Evolutionary conservation across 2,113 vertebrate genomes (phyloP), one percentile per base, ranked within the genome.

Genomic region (Sorex araneus): DNA sequence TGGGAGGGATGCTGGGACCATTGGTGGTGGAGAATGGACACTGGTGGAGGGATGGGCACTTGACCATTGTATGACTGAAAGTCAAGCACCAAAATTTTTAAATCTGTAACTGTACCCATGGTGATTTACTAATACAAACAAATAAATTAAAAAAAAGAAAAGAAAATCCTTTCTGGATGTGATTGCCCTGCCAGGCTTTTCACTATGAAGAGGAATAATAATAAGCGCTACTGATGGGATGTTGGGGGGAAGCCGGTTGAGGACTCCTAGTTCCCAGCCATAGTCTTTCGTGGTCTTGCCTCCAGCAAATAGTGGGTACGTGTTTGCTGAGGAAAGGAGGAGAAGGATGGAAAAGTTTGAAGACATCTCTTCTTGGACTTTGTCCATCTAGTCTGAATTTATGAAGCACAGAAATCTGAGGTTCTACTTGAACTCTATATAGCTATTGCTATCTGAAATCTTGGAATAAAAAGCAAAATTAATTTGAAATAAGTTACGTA

Each of bases 361-460:
- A 84, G 79, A 87, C 89, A 92, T 94, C 54, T 97, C 71, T 73
- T 96, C 90, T 90, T 95, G 95, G 96, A 96, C 81, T 97, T 96
- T 73, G 73, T 97, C 94, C 94, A 74, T 84, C 21, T 45, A 40
- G 27, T 71, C 63, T 76, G 91, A 96, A 91, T 95, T 96, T 88
- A 32, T 63, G 66, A 96, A 77, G 92, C 93, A 89, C 92, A 88
- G 94, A 97, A 97, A 96, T 94, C 89, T 86, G 73, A 45, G 92
- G 95, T 96, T 78, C 96, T 97, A 95, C 85, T 81, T 90, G 97
- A 93, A 78, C 89, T 71, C 10, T 54, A 74, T 82, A 79, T 92
- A 95, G 95, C 54, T 95, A 85, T 95, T 92, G 77, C 80, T 95
- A 82, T 95, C 87, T 71, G 82, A 94, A 94, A 94, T 63, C 91